Base-by-base conservation (phyloP, 1,140 invertebrate genomes). In the Agraylea sexmaculata region DNA sequence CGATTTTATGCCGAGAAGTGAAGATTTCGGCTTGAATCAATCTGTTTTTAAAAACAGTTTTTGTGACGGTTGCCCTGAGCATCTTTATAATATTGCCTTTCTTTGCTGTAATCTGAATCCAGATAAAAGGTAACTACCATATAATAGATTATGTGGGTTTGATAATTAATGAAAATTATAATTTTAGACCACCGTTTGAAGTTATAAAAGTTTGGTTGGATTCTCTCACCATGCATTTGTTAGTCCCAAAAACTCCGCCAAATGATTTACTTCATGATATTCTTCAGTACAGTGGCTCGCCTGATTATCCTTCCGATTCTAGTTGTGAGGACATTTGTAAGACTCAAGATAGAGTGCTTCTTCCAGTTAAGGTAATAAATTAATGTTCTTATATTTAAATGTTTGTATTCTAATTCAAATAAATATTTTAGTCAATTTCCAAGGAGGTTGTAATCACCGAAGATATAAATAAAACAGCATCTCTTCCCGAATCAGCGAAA, bases 21-120 rank as follows among this genome's bases (percentile, higher is more conserved):
- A 79, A 27, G 89, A 94, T 60, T 95, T 93, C 57, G 88, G 89
- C 4, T 66, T 95, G 1, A 92, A 93, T 65, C 84, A 89, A 56
- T 71, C 77, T 44, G 74, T 79, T 0, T 95, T 94, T 54, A 71
- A 80, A 23, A 83, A 88, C 42, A 87, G 88, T 57, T 93, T 89
- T 62, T 93, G 90, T 57, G 49, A 65, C n/a, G 74, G 74, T 45
- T 93, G 88, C 58, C 89, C 90, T 0, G 83, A 90, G 54, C 73
- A 80, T 1, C 88, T 94, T 55, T 87, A 87, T 52, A 78, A 77
- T 51, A 74, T 93, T 35, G 88, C 88, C 17, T 89, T 91, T 55
- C 66, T 87, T 10, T 90, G 88, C 56, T 89, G 85, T 53, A 82
- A 90, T 57, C 65, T 91, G 2, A 86, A 88, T 63, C 87, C 89